These are phyloP conservation scores for Pedicia rivosa DNA, from an alignment of 2,888 invertebrate species.

Conservation along the genomic window DNA sequence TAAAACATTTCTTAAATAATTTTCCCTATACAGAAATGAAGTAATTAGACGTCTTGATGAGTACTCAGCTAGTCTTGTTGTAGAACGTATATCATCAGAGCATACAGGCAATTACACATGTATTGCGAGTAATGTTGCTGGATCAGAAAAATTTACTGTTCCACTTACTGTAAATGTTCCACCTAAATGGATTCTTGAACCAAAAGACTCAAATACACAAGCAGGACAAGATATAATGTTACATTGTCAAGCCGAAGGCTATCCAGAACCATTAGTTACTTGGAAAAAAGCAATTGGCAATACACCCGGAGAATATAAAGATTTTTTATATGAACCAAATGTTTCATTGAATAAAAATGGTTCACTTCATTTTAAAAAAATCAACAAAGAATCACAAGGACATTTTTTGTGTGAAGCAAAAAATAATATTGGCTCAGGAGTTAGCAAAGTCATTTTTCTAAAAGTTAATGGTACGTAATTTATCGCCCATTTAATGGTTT, in stretches of 20 bases:
- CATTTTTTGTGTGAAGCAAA: conserved; percentile 88
- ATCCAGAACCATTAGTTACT: conserved; percentile 72
- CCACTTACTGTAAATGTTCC: conserved; percentile 76
- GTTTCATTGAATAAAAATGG: conserved; percentile 67
- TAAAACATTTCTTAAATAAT: neutral
- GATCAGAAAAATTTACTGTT: conserved; percentile 58
- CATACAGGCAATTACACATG: conserved; percentile 89
- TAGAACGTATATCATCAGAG: conserved; percentile 68
- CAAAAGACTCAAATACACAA: conserved; percentile 64
- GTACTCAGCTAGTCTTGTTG: conserved; percentile 71
- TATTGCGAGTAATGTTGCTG: conserved; percentile 71
- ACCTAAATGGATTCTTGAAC: conserved; percentile 78
- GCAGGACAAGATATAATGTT: conserved; percentile 70
- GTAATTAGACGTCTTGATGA: conserved; percentile 55
- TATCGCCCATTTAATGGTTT: conserved; percentile 4
- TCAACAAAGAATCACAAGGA: conserved; percentile 76
- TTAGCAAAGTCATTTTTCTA: conserved; percentile 80
- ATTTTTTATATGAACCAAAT: conserved; percentile 64
- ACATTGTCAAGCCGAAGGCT: conserved; percentile 83
- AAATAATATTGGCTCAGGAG: conserved; percentile 78
- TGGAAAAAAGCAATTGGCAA: conserved; percentile 82
- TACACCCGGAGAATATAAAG: conserved; percentile 65
- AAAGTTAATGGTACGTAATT: conserved; percentile 64
- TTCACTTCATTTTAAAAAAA: conserved; percentile 64
- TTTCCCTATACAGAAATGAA: conserved; percentile 32